Conservation (phyloP, 2,888 invertebrate genomes). For the Cotesia congregata region DNA sequence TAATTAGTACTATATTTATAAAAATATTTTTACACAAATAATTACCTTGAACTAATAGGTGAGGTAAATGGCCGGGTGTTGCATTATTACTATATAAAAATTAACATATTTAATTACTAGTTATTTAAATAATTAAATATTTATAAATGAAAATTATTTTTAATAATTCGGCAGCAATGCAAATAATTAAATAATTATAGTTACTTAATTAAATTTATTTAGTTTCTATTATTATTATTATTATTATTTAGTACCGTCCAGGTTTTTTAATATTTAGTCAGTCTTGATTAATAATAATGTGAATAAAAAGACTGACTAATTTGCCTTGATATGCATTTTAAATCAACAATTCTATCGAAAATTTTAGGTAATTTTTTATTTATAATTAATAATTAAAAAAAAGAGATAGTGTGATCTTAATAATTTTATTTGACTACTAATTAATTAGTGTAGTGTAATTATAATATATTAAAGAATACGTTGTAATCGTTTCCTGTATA, state of each 20-base stretch:
- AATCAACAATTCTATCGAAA: constrained; percentile 11
- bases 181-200: neutral
- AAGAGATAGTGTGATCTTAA: neutral
- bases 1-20: neutral
- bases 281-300: constrained; percentile 8
- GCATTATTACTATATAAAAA: constrained; percentile 24
- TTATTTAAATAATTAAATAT: neutral
- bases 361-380: constrained; percentile 3
- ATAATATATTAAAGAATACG: neutral
- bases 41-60: neutral
- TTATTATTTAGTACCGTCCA: too few species aligned
- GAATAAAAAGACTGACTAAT: constrained; percentile 62
- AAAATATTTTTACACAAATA: neutral
- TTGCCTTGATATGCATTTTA: constrained; percentile 55
- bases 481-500: constrained; percentile 9
- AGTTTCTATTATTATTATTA: too few species aligned
- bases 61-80: constrained; percentile 29
- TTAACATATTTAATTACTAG: neutral
- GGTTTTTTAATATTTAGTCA: neutral
- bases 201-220: neutral
- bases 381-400: neutral
- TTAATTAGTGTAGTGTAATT: neutral
- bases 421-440: neutral
- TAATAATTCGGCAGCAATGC: neutral
- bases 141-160: constrained; percentile 6